A percentile compares a stretch with the other conserved stretches of the same genome.
Evolutionary conservation across 2,888 invertebrate species (phyloP).

Genomic region (Coenonympha glycerion): DNA sequence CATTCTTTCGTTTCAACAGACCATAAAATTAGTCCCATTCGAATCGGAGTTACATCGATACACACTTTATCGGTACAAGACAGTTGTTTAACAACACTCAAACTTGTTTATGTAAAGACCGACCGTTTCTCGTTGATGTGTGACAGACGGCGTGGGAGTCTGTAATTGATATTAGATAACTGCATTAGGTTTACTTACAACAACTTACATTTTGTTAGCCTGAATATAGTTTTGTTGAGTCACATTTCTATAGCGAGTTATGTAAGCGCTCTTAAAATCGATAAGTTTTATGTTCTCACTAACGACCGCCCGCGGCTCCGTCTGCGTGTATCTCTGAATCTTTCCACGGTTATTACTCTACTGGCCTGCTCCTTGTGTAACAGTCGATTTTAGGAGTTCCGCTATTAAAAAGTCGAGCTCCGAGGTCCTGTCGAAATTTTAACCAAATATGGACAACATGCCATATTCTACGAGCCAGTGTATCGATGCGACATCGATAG

Average conservation of each 20-base stretch:
- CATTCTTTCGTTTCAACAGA: not conserved
- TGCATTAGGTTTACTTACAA: constrained; percentile 58
- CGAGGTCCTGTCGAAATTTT: not conserved
- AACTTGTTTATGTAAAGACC: constrained; percentile 29
- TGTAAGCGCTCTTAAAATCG: constrained; percentile 31
- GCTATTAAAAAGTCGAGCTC: not conserved
- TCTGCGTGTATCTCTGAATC: constrained; percentile 27
- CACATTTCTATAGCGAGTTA: constrained; percentile 40
- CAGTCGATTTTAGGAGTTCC: constrained; percentile 8
- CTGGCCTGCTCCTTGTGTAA: constrained; percentile 12
- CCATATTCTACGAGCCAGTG: too few relatives aligned
- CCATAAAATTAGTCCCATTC: constrained; percentile 12
- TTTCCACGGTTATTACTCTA: constrained; percentile 13
- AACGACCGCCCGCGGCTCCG: constrained; percentile 34
- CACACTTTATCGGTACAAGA: constrained; percentile 16
- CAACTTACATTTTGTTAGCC: constrained; percentile 43
- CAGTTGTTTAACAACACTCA: constrained; percentile 23
- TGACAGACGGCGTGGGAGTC: constrained; percentile 57
- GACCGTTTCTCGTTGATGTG: constrained; percentile 37
- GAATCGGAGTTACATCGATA: constrained; percentile 16
- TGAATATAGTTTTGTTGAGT: constrained; percentile 50
- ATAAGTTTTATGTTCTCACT: constrained; percentile 32
- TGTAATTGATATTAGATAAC: constrained; percentile 68
- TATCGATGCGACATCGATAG: too few relatives aligned
- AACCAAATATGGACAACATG: too few relatives aligned